A percentile compares a stretch with the other conserved stretches of the same genome.
Conservation (phyloP, 64 coral and sea anemone genomes). For the Orbicella faveolata region DNA sequence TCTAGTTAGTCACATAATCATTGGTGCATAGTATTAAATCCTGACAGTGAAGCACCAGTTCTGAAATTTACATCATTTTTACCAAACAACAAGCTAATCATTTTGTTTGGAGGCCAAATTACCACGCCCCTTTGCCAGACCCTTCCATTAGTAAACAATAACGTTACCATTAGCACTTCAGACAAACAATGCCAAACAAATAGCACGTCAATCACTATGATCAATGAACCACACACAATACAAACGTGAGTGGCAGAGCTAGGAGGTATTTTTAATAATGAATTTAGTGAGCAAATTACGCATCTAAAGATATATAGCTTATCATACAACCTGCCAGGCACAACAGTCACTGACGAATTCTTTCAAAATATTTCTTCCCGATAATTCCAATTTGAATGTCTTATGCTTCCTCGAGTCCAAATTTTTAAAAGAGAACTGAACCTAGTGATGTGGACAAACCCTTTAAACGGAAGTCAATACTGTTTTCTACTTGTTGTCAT, state of each 20-base stretch:
- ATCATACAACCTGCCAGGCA: no score
- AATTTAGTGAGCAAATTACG: no score
- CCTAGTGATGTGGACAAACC: background rate
- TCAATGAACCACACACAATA: no score
- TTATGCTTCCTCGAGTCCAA: background rate
- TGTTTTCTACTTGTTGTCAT: background rate
- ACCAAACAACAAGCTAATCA: background rate
- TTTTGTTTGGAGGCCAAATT: background rate
- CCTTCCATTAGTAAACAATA: conserved; percentile 11
- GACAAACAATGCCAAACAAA: background rate
- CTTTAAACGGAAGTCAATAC: background rate
- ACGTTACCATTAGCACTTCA: background rate
- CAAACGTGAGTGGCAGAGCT: background rate
- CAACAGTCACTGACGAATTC: no score
- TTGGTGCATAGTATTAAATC: background rate
- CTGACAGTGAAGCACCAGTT: background rate
- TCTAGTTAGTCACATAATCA: no score
- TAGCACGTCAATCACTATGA: background rate
- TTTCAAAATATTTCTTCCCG: background rate
- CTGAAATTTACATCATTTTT: background rate
- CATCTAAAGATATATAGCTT: no score
- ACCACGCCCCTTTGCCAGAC: background rate
- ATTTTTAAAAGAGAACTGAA: background rate
- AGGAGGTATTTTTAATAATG: no score
- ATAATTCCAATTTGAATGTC: background rate